phyloP scores from a whole-genome alignment of 1,140 invertebrate species.

The Pseudobourletiella spinata region DNA sequence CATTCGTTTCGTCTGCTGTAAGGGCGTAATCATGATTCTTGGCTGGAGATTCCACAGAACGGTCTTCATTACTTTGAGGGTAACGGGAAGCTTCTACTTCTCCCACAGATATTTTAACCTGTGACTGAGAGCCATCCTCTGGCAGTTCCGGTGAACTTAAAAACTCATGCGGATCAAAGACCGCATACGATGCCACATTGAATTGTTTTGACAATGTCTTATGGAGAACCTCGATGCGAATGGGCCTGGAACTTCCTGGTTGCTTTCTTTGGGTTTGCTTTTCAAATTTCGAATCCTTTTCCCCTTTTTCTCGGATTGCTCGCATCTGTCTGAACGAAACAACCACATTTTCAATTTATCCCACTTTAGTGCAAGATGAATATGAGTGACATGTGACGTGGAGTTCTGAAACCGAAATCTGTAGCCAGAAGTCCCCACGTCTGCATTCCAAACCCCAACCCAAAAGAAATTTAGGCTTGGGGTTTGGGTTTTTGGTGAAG shows the following conservation, averaged over 20 bases:
- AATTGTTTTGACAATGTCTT: not conserved
- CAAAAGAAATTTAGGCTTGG: not conserved
- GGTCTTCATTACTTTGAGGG: too few relatives aligned
- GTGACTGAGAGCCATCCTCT: too few relatives aligned
- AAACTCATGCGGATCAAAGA: too few relatives aligned
- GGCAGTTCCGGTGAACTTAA: too few relatives aligned
- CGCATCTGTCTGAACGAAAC: not conserved
- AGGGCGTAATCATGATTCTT: not conserved
- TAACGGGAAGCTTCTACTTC: too few relatives aligned
- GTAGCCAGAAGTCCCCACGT: not conserved
- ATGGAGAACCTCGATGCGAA: not conserved
- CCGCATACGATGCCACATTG: not conserved
- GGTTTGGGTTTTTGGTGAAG: too few relatives aligned
- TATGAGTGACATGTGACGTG: not conserved
- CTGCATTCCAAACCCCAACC: not conserved
- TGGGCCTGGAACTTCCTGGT: not conserved
- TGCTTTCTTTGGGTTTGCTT: not conserved
- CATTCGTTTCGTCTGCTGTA: not conserved
- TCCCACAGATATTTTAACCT: too few relatives aligned
- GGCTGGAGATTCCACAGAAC: too few relatives aligned
- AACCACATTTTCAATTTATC: not conserved
- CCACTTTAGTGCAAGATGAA: not conserved
- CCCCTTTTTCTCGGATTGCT: not conserved
- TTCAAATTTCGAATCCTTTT: not conserved
- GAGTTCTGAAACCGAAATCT: not conserved